A percentile compares a stretch with the other conserved stretches of the same genome.
Evolutionary conservation across 2,888 invertebrate species (phyloP).

Genomic region (Dolichopus griseipennis): DNA sequence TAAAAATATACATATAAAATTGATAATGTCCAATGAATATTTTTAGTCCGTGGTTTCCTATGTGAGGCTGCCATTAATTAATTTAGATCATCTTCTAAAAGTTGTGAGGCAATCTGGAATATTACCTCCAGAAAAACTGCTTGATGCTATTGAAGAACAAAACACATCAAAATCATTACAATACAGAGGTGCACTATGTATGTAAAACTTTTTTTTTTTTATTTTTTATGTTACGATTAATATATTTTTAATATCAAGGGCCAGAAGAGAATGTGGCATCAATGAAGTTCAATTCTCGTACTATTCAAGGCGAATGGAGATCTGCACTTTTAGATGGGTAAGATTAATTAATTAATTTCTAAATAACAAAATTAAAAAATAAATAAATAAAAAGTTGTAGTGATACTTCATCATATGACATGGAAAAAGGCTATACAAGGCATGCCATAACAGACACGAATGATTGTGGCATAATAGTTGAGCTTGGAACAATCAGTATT

Average conservation of each 20-base stretch:
- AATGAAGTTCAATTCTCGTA: slow-evolving; percentile 69
- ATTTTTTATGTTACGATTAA: not conserved
- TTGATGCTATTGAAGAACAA: slow-evolving; percentile 89
- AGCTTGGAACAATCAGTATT: slow-evolving; percentile 74
- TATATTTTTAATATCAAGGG: slow-evolving; percentile 45
- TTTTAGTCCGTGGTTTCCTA: slow-evolving; percentile 51
- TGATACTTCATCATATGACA: slow-evolving; percentile 76
- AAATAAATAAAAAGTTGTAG: not conserved
- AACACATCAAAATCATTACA: slow-evolving; percentile 71
- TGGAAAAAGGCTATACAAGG: slow-evolving; percentile 86
- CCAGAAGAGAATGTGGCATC: slow-evolving; percentile 90
- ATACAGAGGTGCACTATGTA: slow-evolving; percentile 74
- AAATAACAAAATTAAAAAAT: not conserved
- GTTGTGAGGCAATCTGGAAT: slow-evolving; percentile 81
- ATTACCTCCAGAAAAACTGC: slow-evolving; percentile 78
- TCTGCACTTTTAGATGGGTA: slow-evolving; percentile 75
- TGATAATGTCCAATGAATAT: not conserved
- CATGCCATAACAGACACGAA: slow-evolving; percentile 74
- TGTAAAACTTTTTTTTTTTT: slow-evolving; percentile 30
- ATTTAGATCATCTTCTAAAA: slow-evolving; percentile 74
- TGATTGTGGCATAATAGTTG: slow-evolving; percentile 75
- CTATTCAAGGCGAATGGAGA: slow-evolving; percentile 83
- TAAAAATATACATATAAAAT: not conserved
- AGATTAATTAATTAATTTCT: not conserved
- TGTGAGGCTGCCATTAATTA: slow-evolving; percentile 79